phyloP scores from a whole-genome alignment of 2,113 vertebrate species.

The Gymnobelideus leadbeateri region DNA sequence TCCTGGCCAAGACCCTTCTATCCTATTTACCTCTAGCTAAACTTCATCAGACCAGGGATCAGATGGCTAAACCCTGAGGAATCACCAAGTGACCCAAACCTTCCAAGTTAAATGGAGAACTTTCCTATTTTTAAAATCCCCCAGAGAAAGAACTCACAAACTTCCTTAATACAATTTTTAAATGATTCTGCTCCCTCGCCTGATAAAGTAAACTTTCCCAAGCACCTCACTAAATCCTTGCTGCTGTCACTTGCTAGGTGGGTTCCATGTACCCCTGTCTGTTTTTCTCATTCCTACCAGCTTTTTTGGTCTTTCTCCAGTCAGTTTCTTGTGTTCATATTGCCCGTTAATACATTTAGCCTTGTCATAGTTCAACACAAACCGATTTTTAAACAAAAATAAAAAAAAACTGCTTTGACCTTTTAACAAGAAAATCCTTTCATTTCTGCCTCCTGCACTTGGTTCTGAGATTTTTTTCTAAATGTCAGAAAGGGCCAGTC shows the following conservation, averaged over 20 bases:
- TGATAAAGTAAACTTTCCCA: not conserved
- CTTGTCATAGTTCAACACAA: conserved; percentile 74
- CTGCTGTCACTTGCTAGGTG: not conserved
- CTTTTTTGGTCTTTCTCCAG: not conserved
- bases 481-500: conserved; percentile 83
- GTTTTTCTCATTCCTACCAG: rapidly evolving
- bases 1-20: not conserved
- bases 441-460: conserved; percentile 82
- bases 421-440: conserved; percentile 86
- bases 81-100: not conserved
- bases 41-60: not conserved
- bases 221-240: not conserved
- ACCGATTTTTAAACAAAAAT: conserved; percentile 72
- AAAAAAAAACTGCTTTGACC: conserved; percentile 81
- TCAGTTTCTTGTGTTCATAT: not conserved
- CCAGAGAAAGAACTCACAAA: not conserved
- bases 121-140: not conserved
- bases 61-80: not conserved
- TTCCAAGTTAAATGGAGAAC: not conserved
- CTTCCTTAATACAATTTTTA: not conserved
- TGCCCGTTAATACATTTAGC: conserved; percentile 44
- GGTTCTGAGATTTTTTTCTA: conserved; percentile 82
- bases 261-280: not conserved
- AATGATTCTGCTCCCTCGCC: not conserved
- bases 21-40: not conserved